Conservation (phyloP, 2,888 invertebrate genomes). For the Lithophane ornitopus region DNA sequence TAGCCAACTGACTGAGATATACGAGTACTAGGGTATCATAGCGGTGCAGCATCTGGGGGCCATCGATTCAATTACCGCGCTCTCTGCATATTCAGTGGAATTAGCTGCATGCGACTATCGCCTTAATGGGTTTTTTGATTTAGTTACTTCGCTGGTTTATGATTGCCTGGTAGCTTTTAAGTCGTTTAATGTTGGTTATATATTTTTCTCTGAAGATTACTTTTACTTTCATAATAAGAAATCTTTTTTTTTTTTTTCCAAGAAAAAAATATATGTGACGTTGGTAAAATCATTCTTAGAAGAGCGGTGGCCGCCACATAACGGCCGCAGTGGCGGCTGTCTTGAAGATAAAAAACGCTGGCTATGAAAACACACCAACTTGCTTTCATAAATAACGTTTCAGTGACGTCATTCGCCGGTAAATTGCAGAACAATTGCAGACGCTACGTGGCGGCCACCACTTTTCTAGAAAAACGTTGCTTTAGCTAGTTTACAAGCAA, state of each 20-base stretch:
- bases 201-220: background rate
- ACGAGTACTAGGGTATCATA: constrained; percentile 49
- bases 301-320: background rate
- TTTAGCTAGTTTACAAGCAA: background rate
- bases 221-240: too few species aligned
- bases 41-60: constrained; percentile 44
- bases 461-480: background rate
- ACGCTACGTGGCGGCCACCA: background rate
- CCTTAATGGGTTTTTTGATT: constrained; percentile 54
- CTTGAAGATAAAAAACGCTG: background rate
- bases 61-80: constrained; percentile 60
- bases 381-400: background rate
- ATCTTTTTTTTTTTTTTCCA: too few species aligned
- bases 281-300: background rate
- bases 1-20: constrained; percentile 34
- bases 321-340: background rate
- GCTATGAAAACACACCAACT: background rate
- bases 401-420: too few species aligned
- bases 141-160: constrained; percentile 45
- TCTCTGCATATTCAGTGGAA: constrained; percentile 54
- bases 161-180: constrained; percentile 31
- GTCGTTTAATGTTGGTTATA: background rate
- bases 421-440: too few species aligned
- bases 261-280: too few species aligned
- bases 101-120: constrained; percentile 44